phyloP scores from a whole-genome alignment of 2,888 invertebrate genomes.

The Mythimna ferrago region DNA sequence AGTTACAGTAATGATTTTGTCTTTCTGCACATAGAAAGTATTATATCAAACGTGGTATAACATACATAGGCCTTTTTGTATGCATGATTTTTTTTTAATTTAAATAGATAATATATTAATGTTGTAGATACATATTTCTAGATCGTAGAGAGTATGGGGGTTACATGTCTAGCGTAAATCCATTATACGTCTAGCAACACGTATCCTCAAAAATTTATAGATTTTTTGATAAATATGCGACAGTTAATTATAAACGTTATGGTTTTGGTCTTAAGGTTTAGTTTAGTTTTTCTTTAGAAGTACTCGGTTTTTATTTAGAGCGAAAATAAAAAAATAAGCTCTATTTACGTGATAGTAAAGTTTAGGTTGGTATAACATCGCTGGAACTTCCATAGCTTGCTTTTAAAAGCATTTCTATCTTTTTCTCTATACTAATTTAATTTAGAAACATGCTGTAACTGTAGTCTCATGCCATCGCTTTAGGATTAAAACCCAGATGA shows the following conservation, averaged over 20 bases:
- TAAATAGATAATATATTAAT: conserved; percentile 6
- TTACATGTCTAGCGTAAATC: conserved; percentile 1
- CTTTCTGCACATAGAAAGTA: conserved; percentile 65
- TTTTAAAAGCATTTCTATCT: conserved; percentile 18
- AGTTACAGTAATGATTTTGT: conserved; percentile 75
- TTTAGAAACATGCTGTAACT: conserved; percentile 72
- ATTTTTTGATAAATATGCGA: conserved; percentile 42
- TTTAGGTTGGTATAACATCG: conserved; percentile 28
- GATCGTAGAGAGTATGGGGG: conserved; percentile 5
- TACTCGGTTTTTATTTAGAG: conserved; percentile 15
- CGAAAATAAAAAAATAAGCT: conserved; percentile 32
- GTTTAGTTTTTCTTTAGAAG: not conserved
- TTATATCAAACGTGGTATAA: conserved; percentile 59
- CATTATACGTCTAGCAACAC: conserved; percentile 15
- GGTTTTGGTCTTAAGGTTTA: conserved; percentile 33
- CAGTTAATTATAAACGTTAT: conserved; percentile 11
- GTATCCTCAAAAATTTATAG: conserved; percentile 27
- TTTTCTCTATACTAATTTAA: conserved; percentile 10
- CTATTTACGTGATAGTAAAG: conserved; percentile 36
- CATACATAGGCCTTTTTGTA: conserved; percentile 26
- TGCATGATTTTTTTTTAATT: conserved; percentile 49
- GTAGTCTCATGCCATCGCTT: conserved; percentile 69
- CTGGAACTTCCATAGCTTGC: conserved; percentile 14
- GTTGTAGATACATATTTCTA: conserved; percentile 6
- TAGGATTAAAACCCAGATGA: conserved; percentile 43